Evolutionary conservation across 1,140 invertebrate species (phyloP), one percentile per base, ranked within the genome.

Genomic region (Sarcophaga bullata): DNA sequence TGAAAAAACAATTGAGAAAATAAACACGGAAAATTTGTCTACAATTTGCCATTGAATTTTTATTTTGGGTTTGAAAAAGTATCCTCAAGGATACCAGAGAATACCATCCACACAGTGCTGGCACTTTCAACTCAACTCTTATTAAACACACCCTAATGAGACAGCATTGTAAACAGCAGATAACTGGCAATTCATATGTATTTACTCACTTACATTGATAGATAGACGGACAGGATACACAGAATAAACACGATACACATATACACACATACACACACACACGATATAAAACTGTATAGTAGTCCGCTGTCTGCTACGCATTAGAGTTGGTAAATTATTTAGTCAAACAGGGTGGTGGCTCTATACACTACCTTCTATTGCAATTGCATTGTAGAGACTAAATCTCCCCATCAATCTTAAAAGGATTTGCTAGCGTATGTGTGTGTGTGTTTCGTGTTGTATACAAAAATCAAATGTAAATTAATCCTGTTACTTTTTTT

Each of bases 21-120:
- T 84, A 80, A 84, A 84, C 76, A 83, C 37, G 83, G 83, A 84
- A 84, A 84, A 84, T 84, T 83, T 81, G 80, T 83, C 82, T 47
- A 25, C 62, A 83, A 82, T 82, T 82, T 82, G 54, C 48, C 46
- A 47, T n/a, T 19, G 72, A 73, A 78, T 78, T 50, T 19, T 9
- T n/a, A n/a, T n/a, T n/a, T 37, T 37, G 25, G 4, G 1, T 37
- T 37, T 1, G 4, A 37, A 37, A 37, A 37, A 37, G 25, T 37
- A 37, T 37, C 1, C 1, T 37, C 25, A 37, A 37, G 25, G 25
- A 37, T 37, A 37, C 62, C 19, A 25, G 62, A 72, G 62, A 72
- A n/a, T n/a, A n/a, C n/a, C n/a, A n/a, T n/a, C n/a, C n/a, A n/a
- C n/a, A n/a, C n/a, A 72, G 0, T 25, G 8, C n/a, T 25, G 7